Percentiles rank a stretch among this genome's conserved stretches.
Conservation (phyloP, 2,113 vertebrate genomes). For the Dicentrarchus labrax region DNA sequence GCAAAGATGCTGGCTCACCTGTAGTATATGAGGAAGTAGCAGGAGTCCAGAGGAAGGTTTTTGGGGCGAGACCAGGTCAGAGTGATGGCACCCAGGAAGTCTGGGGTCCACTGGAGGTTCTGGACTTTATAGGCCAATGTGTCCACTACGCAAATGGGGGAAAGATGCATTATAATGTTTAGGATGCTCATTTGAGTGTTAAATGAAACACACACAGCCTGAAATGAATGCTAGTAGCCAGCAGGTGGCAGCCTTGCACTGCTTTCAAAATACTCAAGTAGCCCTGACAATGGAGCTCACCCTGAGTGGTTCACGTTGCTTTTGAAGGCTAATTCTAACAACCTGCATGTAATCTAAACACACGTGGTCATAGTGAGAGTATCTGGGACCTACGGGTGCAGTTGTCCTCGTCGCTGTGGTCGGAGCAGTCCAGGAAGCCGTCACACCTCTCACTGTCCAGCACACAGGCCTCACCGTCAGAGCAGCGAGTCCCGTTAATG, state of each 20-base stretch:
- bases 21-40: constrained; percentile 93
- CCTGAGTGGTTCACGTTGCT: background rate
- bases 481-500: constrained; percentile 87
- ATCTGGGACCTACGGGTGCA: constrained; percentile 87
- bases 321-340: background rate
- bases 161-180: background rate
- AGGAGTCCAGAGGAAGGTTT: constrained; percentile 90
- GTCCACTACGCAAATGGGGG: constrained; percentile 81
- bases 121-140: constrained; percentile 93
- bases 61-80: constrained; percentile 94
- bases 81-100: constrained; percentile 90
- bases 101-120: constrained; percentile 94
- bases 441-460: constrained; percentile 89
- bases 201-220: background rate
- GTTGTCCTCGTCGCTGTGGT: constrained; percentile 93
- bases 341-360: background rate
- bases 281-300: too few species aligned
- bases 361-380: too few species aligned
- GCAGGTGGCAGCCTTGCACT: constrained; percentile 38
- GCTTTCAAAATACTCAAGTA: too few species aligned
- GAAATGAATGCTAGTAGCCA: constrained; percentile 10
- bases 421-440: constrained; percentile 94
- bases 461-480: constrained; percentile 91
- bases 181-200: too few species aligned
- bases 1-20: constrained; percentile 80